Conservation (phyloP, 2,113 vertebrate species). For the Condylura cristata region DNA sequence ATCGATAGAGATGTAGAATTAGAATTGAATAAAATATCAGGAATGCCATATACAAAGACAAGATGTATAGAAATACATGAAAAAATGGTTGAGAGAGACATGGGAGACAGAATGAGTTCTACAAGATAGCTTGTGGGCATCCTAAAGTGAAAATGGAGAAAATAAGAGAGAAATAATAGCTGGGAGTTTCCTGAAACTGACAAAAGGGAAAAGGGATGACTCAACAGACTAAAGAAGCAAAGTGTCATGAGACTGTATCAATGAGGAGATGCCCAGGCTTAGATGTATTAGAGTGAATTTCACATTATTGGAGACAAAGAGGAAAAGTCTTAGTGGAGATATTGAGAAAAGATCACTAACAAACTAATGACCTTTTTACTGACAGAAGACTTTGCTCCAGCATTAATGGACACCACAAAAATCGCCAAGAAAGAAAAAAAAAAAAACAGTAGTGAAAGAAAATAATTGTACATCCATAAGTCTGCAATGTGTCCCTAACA, state of each 20-base stretch:
- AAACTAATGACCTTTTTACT: not conserved
- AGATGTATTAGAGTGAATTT: not conserved
- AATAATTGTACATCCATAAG: not conserved
- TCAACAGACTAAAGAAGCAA: not conserved
- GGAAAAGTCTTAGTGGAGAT: not conserved
- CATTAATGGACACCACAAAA: not conserved
- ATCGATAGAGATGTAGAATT: not conserved
- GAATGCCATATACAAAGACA: not conserved
- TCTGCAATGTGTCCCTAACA: not conserved
- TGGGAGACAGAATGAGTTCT: not conserved
- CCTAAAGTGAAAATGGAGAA: not conserved
- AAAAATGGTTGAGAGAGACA: not conserved
- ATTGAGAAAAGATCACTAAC: not conserved
- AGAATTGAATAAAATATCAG: not conserved
- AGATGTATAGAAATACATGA: not conserved
- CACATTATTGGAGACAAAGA: not conserved
- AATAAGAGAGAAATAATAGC: not conserved
- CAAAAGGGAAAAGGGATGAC: not conserved
- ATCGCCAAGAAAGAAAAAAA: too few relatives aligned
- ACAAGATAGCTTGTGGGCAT: not conserved
- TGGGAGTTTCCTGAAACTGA: conserved; percentile 12
- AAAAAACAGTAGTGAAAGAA: not conserved
- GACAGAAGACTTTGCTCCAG: not conserved
- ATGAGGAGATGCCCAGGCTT: not conserved
- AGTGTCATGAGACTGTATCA: not conserved